Percentiles rank a stretch among this genome's conserved stretches.
Evolutionary conservation across 30 jellyfish, hydroid and myxozoan species (phyloP).

Genomic region (Pseudorhiza aurosa): DNA sequence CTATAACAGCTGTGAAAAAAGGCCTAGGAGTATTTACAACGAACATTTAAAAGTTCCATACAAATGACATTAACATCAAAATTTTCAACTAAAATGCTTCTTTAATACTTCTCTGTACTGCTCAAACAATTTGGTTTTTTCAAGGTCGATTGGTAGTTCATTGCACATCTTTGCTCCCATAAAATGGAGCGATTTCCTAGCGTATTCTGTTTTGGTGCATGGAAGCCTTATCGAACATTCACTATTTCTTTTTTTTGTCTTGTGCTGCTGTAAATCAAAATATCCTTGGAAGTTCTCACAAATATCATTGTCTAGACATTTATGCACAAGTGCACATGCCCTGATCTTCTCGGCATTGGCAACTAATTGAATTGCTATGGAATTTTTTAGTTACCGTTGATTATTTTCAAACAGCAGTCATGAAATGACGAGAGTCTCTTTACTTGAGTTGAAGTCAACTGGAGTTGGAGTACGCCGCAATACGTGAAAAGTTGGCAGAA

Average conservation of each 20-base stretch:
- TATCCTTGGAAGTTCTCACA: too few relatives aligned
- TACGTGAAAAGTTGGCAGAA: conserved; percentile 50
- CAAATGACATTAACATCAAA: too few relatives aligned
- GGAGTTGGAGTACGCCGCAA: conserved; percentile 26
- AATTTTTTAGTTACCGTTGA: conserved; percentile 23
- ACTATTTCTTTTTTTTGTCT: background rate
- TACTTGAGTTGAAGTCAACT: conserved; percentile 14
- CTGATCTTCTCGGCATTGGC: conserved; percentile 44
- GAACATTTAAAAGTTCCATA: too few relatives aligned
- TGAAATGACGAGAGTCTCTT: conserved; percentile 58
- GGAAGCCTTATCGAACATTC: background rate
- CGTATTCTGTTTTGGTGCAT: background rate
- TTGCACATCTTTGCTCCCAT: background rate
- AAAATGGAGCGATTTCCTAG: background rate
- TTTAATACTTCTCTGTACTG: too few relatives aligned
- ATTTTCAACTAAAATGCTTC: too few relatives aligned
- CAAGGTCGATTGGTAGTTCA: background rate
- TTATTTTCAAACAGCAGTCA: conserved; percentile 32
- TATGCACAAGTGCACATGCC: conserved; percentile 38
- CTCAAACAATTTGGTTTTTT: background rate
- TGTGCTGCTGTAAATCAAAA: background rate
- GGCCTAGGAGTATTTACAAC: too few relatives aligned
- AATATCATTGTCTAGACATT: conserved; percentile 34
- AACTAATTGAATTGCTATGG: conserved; percentile 35
- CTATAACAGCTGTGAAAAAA: too few relatives aligned